Evolutionary conservation across 2,113 vertebrate genomes (phyloP), one percentile per base, ranked within the genome.

Genomic region (Euleptes europaea): DNA sequence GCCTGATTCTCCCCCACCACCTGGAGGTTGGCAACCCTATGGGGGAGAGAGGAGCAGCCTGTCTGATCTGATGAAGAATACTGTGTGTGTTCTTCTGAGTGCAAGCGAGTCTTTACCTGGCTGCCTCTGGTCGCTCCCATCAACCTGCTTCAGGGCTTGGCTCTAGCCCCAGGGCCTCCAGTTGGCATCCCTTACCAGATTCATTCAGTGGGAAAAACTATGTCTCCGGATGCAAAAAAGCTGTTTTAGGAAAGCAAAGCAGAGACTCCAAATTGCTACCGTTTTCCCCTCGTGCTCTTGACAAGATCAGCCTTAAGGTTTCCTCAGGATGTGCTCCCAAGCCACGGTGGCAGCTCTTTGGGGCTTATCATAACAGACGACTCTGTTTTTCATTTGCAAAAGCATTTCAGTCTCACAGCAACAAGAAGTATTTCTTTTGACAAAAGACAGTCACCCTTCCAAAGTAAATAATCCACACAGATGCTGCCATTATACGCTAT

Each of bases 291-390:
- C 6, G 6, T 90, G 89, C 82, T 90, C 75, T 79, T 35, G 78
- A n/a, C 78, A 9, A 95, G 96, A 96, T 95, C 95, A 95, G 90
- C 84, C 90, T 86, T 86, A 80, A 83, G 84, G 85, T 84, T 96
- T 96, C 96, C 96, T 95, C 92, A 96, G 96, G 96, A 96, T 95
- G 77, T 91, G 93, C 89, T 91, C 90, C 42, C 89, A 69, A 84
- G 88, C 92, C 85, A 72, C 28, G 2, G 84, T 71, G 42, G 92
- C 86, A 86, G 90, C 92, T 91, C 89, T 93, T 94, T 78, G 2
- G 83, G 2, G 84, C 94, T 93, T 94, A 94, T 95, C 95, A 94
- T 89, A 94, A 94, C 91, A 96, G 94, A 90, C 93, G 93, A 89
- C 86, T 80, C 35, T 86, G 95, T 93, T 94, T 96, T 96, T 94